These are phyloP conservation scores for Drosophila pandora DNA, from an alignment of 1,140 invertebrate species.

Conservation along the genomic window DNA sequence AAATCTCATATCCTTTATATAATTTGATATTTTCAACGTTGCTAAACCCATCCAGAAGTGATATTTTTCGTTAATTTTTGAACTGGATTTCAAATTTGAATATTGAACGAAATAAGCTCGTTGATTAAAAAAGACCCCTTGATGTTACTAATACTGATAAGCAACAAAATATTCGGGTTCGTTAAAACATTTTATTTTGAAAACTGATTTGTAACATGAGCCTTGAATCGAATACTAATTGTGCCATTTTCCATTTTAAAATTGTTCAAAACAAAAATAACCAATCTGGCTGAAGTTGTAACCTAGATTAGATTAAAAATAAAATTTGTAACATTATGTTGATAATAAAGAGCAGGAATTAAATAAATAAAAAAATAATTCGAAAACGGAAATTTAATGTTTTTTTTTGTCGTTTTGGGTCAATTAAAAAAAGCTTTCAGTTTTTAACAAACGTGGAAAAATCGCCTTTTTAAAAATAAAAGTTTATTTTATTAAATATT, in stretches of 20 bases:
- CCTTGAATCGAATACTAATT: constrained; percentile 51
- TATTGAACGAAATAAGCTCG: constrained; percentile 16
- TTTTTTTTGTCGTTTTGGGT: neutral
- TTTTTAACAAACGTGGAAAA: too few species aligned
- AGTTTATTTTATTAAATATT: neutral
- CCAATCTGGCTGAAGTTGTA: constrained; percentile 50
- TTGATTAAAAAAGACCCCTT: constrained; percentile 36
- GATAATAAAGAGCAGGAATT: constrained; percentile 43
- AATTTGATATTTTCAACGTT: constrained; percentile 13
- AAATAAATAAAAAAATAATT: constrained; percentile 32
- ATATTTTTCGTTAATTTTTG: constrained; percentile 43
- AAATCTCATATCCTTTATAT: constrained; percentile 10
- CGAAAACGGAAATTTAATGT: neutral
- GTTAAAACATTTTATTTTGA: constrained; percentile 27
- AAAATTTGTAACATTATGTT: constrained; percentile 45
- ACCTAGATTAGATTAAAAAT: constrained; percentile 49
- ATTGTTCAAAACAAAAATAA: constrained; percentile 47
- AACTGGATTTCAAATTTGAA: constrained; percentile 32
- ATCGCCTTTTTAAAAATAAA: neutral
- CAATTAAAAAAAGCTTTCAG: neutral
- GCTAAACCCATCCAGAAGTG: constrained; percentile 38
- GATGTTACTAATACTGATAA: constrained; percentile 33
- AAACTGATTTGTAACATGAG: constrained; percentile 36
- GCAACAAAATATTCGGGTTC: constrained; percentile 21
- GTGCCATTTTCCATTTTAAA: constrained; percentile 48